Base-by-base conservation (phyloP, 1,140 invertebrate species). In the Zaprionus capensis region DNA sequence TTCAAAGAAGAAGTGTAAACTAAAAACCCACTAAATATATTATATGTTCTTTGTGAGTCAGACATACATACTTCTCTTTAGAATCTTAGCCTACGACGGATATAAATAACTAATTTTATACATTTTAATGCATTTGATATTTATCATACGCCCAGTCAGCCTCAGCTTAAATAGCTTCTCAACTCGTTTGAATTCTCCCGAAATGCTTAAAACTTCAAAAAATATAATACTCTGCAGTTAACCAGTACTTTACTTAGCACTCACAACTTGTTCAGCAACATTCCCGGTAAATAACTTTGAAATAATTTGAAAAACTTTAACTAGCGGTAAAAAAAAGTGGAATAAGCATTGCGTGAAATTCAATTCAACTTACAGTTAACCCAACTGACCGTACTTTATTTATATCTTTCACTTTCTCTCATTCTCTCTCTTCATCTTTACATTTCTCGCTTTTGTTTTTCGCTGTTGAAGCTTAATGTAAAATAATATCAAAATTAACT, bases 401-500 rank as follows among this genome's bases (percentile, higher is more conserved):
- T 44, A 14, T 5, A 17, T 22, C 4, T 12, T 11, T 22, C 46
- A 4, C 20, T 51, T 24, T 22, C 12, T 14, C 11, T 4, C 6
- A 17, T 41, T 14, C 9, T 15, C 9, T 3, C 1, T 11, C n/a
- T 17, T 46, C n/a, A 6, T 9, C n/a, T 46, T n/a, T 1, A 49
- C 22, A 22, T 20, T 22, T 49, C 20, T 49, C 2, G 9, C 12
- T 12, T n/a, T 36, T 38, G 22, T 36, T 28, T 51, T 17, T 49
- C 36, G 11, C n/a, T 2, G 5, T 12, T 12, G 0, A 24, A 17
- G 3, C 5, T 51, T 11, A 38, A 22, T 51, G n/a, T 44, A 46
- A 28, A 56, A 70, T 49, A 62, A 46, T 51, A 63, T 44, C 20
- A 36, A 69, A 57, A 64, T 64, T 31, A 75, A 70, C 72, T 70